Percentiles rank a stretch among this genome's conserved stretches.
phyloP scores from a whole-genome alignment of 2,113 vertebrate species.

The Oenanthe oenanthe region DNA sequence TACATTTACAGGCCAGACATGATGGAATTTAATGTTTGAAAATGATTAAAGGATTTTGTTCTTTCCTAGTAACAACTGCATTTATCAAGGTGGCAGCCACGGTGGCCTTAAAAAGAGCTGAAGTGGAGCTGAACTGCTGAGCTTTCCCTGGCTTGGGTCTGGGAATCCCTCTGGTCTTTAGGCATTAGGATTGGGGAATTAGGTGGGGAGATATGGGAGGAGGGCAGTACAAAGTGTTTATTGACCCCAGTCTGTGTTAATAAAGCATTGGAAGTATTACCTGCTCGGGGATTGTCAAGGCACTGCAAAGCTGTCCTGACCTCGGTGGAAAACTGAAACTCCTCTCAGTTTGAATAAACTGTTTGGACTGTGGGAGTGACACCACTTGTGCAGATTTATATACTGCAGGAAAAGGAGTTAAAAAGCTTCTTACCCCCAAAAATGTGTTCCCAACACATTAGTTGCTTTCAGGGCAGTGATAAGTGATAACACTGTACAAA shows the following conservation, averaged over 20 bases:
- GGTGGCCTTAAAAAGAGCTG: conserved; percentile 60
- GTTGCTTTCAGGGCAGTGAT: not conserved
- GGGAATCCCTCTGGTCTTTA: conserved; percentile 57
- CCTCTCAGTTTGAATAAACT: conserved; percentile 13
- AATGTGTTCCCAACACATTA: not conserved
- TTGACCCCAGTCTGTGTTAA: conserved; percentile 59
- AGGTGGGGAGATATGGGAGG: not conserved
- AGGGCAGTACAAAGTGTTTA: conserved; percentile 60
- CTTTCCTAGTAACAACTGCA: conserved; percentile 69
- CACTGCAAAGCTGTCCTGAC: conserved; percentile 4
- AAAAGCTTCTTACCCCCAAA: not conserved
- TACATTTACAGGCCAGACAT: conserved; percentile 68
- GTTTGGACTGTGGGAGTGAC: not conserved
- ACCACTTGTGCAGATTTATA: not conserved
- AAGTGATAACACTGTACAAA: not conserved
- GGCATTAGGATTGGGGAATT: conserved; percentile 28
- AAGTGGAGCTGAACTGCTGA: conserved; percentile 47
- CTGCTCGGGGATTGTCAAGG: conserved; percentile 37
- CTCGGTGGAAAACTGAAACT: not conserved
- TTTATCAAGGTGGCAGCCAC: conserved; percentile 67
- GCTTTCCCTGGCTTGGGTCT: not conserved
- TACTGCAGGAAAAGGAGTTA: not conserved
- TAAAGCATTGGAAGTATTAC: conserved; percentile 49
- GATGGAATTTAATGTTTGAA: conserved; percentile 68
- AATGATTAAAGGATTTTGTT: conserved; percentile 74